phyloP scores from a whole-genome alignment of 53 echinoderm and acorn worm genomes.

The Mesocentrotus franciscanus region DNA sequence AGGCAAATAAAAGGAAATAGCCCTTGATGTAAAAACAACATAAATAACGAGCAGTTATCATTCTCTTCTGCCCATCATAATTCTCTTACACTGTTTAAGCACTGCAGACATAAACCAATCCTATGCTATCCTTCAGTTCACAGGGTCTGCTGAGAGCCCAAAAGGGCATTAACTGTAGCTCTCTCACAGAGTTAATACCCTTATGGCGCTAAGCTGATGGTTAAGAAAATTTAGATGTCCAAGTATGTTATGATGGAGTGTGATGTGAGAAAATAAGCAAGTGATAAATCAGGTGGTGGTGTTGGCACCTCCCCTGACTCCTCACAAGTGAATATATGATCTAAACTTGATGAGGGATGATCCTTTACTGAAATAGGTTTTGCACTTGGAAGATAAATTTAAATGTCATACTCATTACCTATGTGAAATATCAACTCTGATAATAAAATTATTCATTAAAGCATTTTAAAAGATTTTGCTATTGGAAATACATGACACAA shows the following conservation, averaged over 20 bases:
- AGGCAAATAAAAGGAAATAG: neutral
- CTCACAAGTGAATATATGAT: slow-evolving; percentile 3
- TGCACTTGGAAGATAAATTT: neutral
- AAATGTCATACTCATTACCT: neutral
- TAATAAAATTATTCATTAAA: neutral
- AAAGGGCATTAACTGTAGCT: neutral
- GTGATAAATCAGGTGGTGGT: slow-evolving; percentile 16
- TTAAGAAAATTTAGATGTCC: slow-evolving; percentile 29
- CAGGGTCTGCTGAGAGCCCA: neutral
- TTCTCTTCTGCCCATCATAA: neutral
- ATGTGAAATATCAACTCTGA: no score
- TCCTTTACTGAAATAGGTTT: neutral
- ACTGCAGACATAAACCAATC: neutral
- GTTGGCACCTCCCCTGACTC: neutral
- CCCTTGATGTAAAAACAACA: neutral
- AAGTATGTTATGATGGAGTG: slow-evolving; percentile 45
- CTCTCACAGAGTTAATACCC: neutral
- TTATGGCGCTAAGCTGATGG: neutral
- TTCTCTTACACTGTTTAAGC: neutral
- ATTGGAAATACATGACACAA: no score
- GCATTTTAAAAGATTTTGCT: no score
- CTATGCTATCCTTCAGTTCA: neutral
- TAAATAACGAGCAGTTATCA: neutral
- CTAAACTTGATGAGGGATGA: neutral
- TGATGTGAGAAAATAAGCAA: slow-evolving; percentile 63